Base-by-base conservation (phyloP, 2,888 invertebrate genomes). In the Drosophila mulleri region DNA sequence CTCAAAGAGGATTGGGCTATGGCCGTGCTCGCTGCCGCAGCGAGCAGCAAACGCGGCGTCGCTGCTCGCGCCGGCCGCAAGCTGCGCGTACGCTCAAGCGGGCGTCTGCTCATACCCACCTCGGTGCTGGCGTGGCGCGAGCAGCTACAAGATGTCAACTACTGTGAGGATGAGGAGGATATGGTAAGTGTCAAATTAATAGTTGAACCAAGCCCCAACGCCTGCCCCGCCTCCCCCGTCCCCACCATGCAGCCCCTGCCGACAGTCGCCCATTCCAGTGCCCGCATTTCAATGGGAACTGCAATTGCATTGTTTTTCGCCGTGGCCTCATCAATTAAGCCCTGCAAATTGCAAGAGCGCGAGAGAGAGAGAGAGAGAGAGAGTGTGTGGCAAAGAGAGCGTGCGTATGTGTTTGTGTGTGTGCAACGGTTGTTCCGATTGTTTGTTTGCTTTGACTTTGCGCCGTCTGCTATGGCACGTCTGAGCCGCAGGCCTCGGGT, bases 101-200 rank as follows among this genome's bases (percentile, higher is more conserved):
- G 70, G 1, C 78, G 73, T 0, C 78, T 77, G 16, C 67, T 85
- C 58, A 66, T 90, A 20, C 82, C 91, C 37, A 84, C 86, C 57
- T 91, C 91, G 44, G 92, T 93, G 67, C 80, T 91, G 75, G 92
- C 92, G 16, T 93, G 93, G 93, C 92, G 92, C 72, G 88, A 85
- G 62, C 87, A 90, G 83, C 82, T 93, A 41, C 83, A 91, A 75
- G 80, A 91, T 81, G 88, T 91, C 58, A 88, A 92, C 78, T 92
- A 88, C 62, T 81, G 91, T 54, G 93, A 93, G 79, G 93, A 93
- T 84, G 93, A 93, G 85, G 93, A 93, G 89, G 93, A 93, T 73
- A 88, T 93, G 92, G 93, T 93, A 75, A 93, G 93, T 90, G 41
- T 11, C n/a, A 20, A n/a, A 37, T 8, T 1, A 47, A 23, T 35